Conservation (phyloP, 2,113 vertebrate genomes). For the Caranx melampygus region DNA sequence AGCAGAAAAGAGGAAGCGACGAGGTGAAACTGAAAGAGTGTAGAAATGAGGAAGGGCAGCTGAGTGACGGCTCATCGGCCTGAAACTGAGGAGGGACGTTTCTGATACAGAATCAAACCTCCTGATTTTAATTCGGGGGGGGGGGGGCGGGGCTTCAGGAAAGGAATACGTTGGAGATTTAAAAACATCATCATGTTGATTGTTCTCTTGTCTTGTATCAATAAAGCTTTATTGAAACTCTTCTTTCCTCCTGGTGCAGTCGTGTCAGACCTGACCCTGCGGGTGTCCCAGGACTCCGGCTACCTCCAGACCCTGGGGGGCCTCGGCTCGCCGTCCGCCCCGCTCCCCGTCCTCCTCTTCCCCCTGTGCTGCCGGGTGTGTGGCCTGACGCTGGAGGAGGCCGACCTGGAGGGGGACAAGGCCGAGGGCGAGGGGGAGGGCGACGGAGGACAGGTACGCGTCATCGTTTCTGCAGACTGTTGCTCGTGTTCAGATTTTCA, state of each 20-base stretch:
- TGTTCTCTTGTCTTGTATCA: neutral
- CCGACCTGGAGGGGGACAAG: conserved; percentile 64
- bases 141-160: no score
- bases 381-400: conserved; percentile 88
- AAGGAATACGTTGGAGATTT: no score
- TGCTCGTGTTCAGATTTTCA: no score
- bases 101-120: no score
- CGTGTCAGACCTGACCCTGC: conserved; percentile 80
- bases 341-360: conserved; percentile 91
- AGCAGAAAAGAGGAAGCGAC: conserved; percentile 63
- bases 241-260: conserved; percentile 42
- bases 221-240: neutral
- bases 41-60: conserved; percentile 62
- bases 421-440: conserved; percentile 75
- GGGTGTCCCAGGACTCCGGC: conserved; percentile 68
- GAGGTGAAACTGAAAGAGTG: conserved; percentile 11
- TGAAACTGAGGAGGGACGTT: neutral
- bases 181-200: no score
- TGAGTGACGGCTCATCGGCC: neutral
- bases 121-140: no score
- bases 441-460: conserved; percentile 85
- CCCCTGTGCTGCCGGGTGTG: conserved; percentile 92
- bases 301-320: conserved; percentile 69
- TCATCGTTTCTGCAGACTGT: no score
- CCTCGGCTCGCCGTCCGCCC: conserved; percentile 58